These are phyloP conservation scores for Caenorhabditis sp. DNA, from an alignment of 2,888 invertebrate genomes.

Conservation along the genomic window DNA sequence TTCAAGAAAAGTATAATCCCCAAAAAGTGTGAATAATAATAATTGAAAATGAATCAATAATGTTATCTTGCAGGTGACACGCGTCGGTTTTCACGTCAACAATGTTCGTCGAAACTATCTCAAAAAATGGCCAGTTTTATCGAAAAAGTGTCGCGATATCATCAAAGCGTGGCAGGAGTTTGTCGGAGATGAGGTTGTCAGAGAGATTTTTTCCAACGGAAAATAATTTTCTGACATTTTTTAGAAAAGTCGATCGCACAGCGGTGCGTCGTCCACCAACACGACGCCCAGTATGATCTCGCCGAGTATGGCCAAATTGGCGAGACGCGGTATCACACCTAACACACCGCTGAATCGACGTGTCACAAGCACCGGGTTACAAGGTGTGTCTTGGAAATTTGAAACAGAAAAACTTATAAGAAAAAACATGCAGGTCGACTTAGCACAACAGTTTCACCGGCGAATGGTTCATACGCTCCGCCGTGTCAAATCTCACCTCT, in stretches of 20 bases:
- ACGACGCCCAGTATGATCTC: slow-evolving; percentile 64
- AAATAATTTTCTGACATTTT: neutral
- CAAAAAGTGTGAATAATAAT: too few species aligned
- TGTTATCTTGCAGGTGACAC: slow-evolving; percentile 62
- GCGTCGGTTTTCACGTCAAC: slow-evolving; percentile 63
- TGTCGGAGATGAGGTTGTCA: slow-evolving; percentile 37
- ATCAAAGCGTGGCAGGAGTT: slow-evolving; percentile 65
- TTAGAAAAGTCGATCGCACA: slow-evolving; percentile 34
- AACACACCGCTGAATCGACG: slow-evolving; percentile 51
- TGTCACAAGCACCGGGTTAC: slow-evolving; percentile 51
- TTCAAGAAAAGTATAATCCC: too few species aligned
- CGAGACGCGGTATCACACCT: slow-evolving; percentile 61
- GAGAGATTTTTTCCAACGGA: neutral
- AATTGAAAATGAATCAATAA: too few species aligned
- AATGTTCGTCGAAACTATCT: slow-evolving; percentile 56
- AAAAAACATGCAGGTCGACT: slow-evolving; percentile 13
- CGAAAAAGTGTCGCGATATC: slow-evolving; percentile 57
- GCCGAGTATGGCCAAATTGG: slow-evolving; percentile 55
- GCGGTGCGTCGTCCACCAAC: slow-evolving; percentile 55
- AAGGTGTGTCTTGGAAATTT: neutral
- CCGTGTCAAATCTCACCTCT: slow-evolving; percentile 30
- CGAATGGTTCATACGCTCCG: slow-evolving; percentile 56
- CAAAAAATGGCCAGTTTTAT: slow-evolving; percentile 55
- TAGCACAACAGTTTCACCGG: slow-evolving; percentile 50
- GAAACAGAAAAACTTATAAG: neutral